Conservation (phyloP, 2,797 vertebrate genomes). For the Perodicticus potto region DNA sequence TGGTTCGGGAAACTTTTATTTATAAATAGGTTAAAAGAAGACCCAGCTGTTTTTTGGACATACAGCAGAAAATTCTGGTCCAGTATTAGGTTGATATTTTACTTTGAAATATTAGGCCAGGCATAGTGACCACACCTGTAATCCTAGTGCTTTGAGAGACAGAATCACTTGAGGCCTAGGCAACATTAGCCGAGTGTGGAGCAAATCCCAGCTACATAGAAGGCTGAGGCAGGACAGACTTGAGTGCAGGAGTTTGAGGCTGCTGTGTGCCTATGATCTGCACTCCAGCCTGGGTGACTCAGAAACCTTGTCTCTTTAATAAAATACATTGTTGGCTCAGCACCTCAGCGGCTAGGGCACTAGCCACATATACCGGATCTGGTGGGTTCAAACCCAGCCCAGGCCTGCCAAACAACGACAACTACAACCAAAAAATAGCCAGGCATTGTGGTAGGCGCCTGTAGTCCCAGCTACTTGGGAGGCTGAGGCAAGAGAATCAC, state of each 20-base stretch:
- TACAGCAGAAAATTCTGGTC: not conserved
- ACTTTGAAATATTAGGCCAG: not conserved
- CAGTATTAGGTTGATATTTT: constrained; percentile 32
- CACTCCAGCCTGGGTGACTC: not conserved
- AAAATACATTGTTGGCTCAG: not conserved
- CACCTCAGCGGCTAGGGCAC: no score
- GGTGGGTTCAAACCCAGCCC: no score
- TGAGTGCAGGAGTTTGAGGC: not conserved
- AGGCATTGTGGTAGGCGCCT: no score
- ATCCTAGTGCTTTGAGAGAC: not conserved
- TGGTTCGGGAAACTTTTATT: not conserved
- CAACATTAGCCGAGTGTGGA: not conserved
- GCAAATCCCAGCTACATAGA: not conserved
- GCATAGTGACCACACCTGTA: not conserved
- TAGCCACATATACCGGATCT: no score
- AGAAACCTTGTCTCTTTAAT: not conserved
- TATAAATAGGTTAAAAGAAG: constrained; percentile 2
- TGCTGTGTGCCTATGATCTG: not conserved
- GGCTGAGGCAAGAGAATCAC: no score
- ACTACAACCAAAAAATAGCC: no score
- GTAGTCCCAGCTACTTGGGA: no score
- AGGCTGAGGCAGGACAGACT: not conserved
- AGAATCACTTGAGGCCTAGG: not conserved
- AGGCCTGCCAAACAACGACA: no score
- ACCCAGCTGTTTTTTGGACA: not conserved